Evolutionary conservation across 2,113 vertebrate genomes (phyloP).

Genomic region (Aegotheles bennettii): DNA sequence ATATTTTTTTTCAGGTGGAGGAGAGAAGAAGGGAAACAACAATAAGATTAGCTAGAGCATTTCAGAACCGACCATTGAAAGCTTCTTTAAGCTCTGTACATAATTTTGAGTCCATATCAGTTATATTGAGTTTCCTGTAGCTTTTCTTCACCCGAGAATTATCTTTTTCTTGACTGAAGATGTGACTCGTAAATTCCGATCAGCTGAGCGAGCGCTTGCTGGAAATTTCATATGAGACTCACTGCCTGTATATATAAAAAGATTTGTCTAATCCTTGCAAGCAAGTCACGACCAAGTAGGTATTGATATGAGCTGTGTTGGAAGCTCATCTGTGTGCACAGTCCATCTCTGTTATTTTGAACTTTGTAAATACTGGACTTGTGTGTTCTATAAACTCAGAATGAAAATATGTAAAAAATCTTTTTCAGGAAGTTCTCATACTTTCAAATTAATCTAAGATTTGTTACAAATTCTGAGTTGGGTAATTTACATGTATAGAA

Average conservation of each 20-base stretch:
- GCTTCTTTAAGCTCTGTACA: background rate
- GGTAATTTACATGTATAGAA: background rate
- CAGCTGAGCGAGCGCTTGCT: background rate
- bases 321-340: background rate
- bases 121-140: background rate
- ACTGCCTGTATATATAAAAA: background rate
- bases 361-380: background rate
- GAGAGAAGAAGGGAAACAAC: background rate
- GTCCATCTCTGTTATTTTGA: background rate
- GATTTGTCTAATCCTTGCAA: background rate
- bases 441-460: background rate
- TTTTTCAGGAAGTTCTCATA: background rate
- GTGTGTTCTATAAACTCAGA: background rate
- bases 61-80: background rate
- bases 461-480: background rate
- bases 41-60: background rate
- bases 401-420: background rate
- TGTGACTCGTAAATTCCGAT: background rate
- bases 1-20: fast-evolving
- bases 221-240: fast-evolving
- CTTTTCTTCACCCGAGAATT: background rate
- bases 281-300: background rate
- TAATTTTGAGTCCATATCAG: background rate
- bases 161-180: background rate
- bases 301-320: background rate